Evolutionary conservation across 2,113 vertebrate species (phyloP).

Genomic region (Azemiops feae): DNA sequence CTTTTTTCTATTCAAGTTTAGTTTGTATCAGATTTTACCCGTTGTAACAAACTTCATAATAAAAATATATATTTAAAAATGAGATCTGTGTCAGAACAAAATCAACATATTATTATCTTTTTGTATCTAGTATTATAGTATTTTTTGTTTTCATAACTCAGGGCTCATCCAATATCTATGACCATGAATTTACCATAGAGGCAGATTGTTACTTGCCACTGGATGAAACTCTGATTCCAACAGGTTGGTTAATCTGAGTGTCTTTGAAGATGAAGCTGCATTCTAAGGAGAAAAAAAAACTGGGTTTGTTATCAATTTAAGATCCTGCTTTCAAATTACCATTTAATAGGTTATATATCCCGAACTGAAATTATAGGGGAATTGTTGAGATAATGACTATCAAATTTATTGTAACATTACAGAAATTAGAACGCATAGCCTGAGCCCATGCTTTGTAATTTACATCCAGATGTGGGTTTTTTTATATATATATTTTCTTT

Average conservation of each 20-base stretch:
- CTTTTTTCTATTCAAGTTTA: not conserved
- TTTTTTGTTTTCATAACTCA: conserved; percentile 46
- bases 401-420: not conserved
- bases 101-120: not conserved
- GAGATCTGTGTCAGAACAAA: not conserved
- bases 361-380: not conserved
- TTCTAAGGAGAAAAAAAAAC: not conserved
- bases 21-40: not conserved
- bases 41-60: not conserved
- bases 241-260: conserved; percentile 66
- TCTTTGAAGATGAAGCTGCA: rapidly evolving
- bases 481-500: not conserved
- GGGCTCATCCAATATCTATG: conserved; percentile 79
- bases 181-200: conserved; percentile 81
- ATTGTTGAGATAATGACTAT: not conserved
- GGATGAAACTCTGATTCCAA: conserved; percentile 81
- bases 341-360: not conserved
- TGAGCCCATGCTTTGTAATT: not conserved
- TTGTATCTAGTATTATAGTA: not conserved
- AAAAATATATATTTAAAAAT: not conserved
- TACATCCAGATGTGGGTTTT: not conserved
- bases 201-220: conserved; percentile 85
- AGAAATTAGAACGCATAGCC: not conserved
- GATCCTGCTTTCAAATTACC: not conserved
- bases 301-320: not conserved